A percentile compares a stretch with the other conserved stretches of the same genome.
These are phyloP conservation scores for Chrysemys picta DNA, from an alignment of 2,113 vertebrate genomes.

Conservation along the genomic window DNA sequence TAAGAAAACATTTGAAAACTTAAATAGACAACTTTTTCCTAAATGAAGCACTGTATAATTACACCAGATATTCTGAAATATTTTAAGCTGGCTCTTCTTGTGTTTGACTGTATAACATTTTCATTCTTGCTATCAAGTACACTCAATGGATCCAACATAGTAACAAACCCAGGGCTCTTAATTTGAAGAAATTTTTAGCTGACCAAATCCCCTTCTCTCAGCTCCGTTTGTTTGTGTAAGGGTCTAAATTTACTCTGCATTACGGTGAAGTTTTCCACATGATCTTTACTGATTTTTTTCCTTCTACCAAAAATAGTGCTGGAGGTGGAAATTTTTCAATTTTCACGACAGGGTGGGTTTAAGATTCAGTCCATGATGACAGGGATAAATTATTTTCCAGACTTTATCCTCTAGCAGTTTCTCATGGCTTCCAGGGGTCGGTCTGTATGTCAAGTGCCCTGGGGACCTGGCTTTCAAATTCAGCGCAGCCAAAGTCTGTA, in stretches of 20 bases:
- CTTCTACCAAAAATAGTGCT: background rate
- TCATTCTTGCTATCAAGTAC: background rate
- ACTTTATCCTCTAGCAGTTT: background rate
- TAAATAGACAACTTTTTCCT: background rate
- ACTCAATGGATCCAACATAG: background rate
- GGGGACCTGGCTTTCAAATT: background rate
- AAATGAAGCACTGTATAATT: background rate
- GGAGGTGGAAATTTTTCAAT: accelerated
- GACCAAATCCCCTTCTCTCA: background rate
- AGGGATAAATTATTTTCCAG: background rate
- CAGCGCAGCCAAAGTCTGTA: background rate
- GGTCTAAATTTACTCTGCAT: background rate
- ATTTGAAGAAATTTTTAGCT: background rate
- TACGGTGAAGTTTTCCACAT: background rate
- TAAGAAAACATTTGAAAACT: background rate
- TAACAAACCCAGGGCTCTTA: background rate
- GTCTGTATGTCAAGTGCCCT: background rate
- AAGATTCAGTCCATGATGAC: background rate
- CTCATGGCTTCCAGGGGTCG: background rate
- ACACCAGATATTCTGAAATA: background rate
- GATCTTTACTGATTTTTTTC: background rate
- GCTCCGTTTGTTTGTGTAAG: background rate
- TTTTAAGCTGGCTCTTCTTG: background rate
- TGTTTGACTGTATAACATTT: accelerated
- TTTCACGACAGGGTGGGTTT: background rate